Percentiles rank a stretch among this genome's conserved stretches.
phyloP scores from a whole-genome alignment of 2,797 vertebrate species.

The Acrocephalus scirpaceus region DNA sequence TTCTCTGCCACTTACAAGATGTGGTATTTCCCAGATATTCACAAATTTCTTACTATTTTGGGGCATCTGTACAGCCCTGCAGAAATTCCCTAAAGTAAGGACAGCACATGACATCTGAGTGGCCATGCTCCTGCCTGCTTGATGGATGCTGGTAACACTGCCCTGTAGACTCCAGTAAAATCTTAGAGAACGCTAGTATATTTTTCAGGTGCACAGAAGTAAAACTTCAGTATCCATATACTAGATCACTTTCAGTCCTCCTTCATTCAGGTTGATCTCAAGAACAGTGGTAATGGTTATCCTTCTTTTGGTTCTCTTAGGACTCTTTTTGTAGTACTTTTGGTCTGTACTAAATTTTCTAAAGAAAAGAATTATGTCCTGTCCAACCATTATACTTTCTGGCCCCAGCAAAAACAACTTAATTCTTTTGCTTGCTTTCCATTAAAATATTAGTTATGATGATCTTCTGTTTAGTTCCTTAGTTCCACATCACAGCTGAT shows the following conservation, averaged over 20 bases:
- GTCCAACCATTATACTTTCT: not conserved
- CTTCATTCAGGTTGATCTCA: not conserved
- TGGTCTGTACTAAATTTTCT: not conserved
- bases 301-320: not conserved
- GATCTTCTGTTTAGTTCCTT: not conserved
- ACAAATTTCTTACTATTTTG: not conserved
- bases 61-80: not conserved
- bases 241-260: not conserved
- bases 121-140: not conserved
- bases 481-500: not conserved
- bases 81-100: not conserved
- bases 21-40: not conserved
- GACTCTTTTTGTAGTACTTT: not conserved
- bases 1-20: not conserved
- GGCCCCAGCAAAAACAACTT: not conserved
- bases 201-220: not conserved
- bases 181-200: not conserved
- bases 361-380: not conserved
- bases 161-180: not conserved
- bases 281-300: not conserved
- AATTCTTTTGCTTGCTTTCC: not conserved
- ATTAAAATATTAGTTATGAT: not conserved
- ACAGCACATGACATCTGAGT: not conserved
- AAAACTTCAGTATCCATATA: not conserved
- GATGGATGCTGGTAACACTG: not conserved